Evolutionary conservation across 2,888 invertebrate genomes (phyloP).

Genomic region (Drosophila silvestris): DNA sequence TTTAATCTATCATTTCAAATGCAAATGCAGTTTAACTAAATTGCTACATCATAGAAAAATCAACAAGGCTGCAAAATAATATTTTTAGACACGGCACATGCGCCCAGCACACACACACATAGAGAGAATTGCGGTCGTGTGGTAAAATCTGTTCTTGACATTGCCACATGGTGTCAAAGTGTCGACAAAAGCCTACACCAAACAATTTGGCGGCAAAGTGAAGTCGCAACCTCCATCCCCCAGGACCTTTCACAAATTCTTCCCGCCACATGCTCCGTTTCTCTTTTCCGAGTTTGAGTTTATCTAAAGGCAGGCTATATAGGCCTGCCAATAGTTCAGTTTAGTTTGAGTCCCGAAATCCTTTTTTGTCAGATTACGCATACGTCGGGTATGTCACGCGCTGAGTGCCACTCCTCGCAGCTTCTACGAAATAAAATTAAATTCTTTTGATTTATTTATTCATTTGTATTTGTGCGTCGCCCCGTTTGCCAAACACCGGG

Average conservation of each 20-base stretch:
- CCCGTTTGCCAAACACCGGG: constrained; percentile 24
- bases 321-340: constrained; percentile 51
- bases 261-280: not conserved
- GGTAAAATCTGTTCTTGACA: constrained; percentile 49
- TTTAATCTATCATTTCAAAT: constrained; percentile 14
- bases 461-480: constrained; percentile 49
- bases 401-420: constrained; percentile 28
- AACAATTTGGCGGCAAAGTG: constrained; percentile 71
- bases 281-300: constrained; percentile 4
- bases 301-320: constrained; percentile 20
- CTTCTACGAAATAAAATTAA: constrained; percentile 68
- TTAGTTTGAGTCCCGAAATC: constrained; percentile 3
- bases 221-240: constrained; percentile 29
- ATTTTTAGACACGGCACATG: constrained; percentile 48
- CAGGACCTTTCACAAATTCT: not conserved
- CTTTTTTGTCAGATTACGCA: constrained; percentile 54
- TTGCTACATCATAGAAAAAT: constrained; percentile 71
- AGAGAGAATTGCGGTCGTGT: constrained; percentile 2
- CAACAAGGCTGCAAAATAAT: constrained; percentile 36
- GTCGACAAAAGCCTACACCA: constrained; percentile 31
- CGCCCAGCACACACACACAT: not conserved
- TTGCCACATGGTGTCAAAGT: constrained; percentile 39
- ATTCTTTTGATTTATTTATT: constrained; percentile 78
- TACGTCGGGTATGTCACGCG: constrained; percentile 66
- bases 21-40: constrained; percentile 48